Conservation (phyloP, 92 coral and sea anemone genomes). For the Palythoa grandiflora region DNA sequence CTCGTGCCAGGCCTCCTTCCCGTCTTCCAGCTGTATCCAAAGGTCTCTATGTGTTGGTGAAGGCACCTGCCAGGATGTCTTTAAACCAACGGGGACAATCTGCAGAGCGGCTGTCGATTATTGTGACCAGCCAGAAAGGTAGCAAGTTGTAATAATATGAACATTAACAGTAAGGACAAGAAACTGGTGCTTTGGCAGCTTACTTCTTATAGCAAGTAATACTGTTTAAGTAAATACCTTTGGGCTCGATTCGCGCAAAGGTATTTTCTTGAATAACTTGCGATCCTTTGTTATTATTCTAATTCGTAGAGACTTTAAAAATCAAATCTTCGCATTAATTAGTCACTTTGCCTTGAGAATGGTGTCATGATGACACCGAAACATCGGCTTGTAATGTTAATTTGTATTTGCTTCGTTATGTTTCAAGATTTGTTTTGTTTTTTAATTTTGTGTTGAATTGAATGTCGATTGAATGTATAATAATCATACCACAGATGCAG, state of each 20-base stretch:
- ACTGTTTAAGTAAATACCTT: too few relatives aligned
- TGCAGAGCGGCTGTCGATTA: conserved; percentile 77
- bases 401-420: too few relatives aligned
- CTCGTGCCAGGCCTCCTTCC: conserved; percentile 79
- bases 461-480: background rate
- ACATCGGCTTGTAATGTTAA: too few relatives aligned
- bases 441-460: background rate
- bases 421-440: background rate
- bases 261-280: too few relatives aligned
- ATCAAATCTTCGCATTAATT: too few relatives aligned
- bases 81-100: conserved; percentile 66
- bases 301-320: too few relatives aligned
- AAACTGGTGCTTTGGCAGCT: too few relatives aligned
- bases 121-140: conserved; percentile 87
- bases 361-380: too few relatives aligned
- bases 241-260: too few relatives aligned
- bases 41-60: conserved; percentile 80
- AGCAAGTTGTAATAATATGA: background rate
- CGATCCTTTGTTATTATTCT: too few relatives aligned
- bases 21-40: conserved; percentile 72
- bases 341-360: too few relatives aligned
- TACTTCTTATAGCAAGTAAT: background rate
- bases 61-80: conserved; percentile 74
- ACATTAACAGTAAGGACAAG: too few relatives aligned
- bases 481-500: conserved; percentile 41